Evolutionary conservation across 2,797 vertebrate species (phyloP), one percentile per base, ranked within the genome.

Genomic region (Macroramphosus scolopax): DNA sequence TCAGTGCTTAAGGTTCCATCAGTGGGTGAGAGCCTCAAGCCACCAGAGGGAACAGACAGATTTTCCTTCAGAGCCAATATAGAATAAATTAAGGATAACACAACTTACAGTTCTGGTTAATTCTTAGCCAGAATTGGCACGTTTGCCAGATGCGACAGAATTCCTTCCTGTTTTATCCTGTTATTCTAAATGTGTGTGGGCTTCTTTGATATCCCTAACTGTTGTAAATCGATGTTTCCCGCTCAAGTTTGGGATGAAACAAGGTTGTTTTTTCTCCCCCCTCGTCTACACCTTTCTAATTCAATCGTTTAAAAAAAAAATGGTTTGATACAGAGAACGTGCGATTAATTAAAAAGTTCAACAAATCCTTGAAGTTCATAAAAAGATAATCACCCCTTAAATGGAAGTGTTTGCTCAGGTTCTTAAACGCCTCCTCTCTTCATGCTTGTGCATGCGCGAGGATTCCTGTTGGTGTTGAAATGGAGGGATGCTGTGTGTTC

Each of bases 391-490:
- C 44, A 18, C 20, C 26, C 32, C 15, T 44, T 42, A 48, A 58
- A 50, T 57, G 16, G 37, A 60, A 57, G 33, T 35, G 34, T 72
- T 70, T 62, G 30, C 65, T 78, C 63, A 53, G 53, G 63, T 48
- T 63, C 55, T 70, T 25, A 16, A 63, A 50, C 37, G 18, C 20
- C 51, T 31, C 13, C 15, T 22, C 20, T 18, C 15, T 7, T 2
- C 1, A 18, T 6, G 36, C 13, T 44, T 42, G 20, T 41, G 49
- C 52, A 31, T 40, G 31, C 9, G 1, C 24, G 56, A 29, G 38
- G 14, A 42, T 54, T 25, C n/a, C n/a, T n/a, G n/a, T n/a, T n/a
- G n/a, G n/a, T 22, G 20, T 22, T 22, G 20, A 22, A 22, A 22
- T n/a, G n/a, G n/a, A n/a, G n/a, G n/a, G n/a, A n/a, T n/a, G n/a